Evolutionary conservation across 2,113 vertebrate species (phyloP), one percentile per base, ranked within the genome.

Genomic region (Labeo rohita): DNA sequence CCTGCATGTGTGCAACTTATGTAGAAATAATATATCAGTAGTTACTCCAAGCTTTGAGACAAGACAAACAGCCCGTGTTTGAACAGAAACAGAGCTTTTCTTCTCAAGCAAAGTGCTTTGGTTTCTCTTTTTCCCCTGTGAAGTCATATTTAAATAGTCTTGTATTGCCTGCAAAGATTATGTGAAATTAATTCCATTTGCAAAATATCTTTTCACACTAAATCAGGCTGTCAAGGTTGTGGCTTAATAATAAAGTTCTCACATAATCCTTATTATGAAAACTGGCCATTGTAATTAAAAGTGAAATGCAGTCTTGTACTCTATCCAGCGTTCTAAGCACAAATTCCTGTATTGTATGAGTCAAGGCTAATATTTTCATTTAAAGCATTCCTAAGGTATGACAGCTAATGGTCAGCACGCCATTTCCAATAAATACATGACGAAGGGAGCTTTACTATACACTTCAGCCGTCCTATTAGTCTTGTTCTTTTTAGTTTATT

Each of bases 51-150:
- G 34, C 52, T 39, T 84, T 75, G 72, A 89, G 85, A 90, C 84
- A 92, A 92, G 93, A 90, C 88, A 93, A 92, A 91, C 88, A 90
- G 12, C 18, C 74, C n/a, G 78, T 86, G 84, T 89, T 88, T 90
- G 88, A 65, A 83, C 90, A 92, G 90, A 87, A 87, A 89, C 80
- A 23, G 75, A 65, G 28, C 88, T 88, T 87, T 87, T 77, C 80
- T 83, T 56, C 28, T 50, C 28, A 66, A 90, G 92, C 87, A 91
- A 92, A 90, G 90, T 83, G 47, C 85, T 90, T 92, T 85, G 90
- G 92, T 92, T 85, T 85, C 61, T 82, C 80, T 18, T 12, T 75
- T 80, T 79, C 86, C 86, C 86, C 16, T n/a, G 66, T 89, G 70
- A 54, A 87, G 70, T 88, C 66, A 16, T 86, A 88, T 89, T 83